phyloP scores from a whole-genome alignment of 53 echinoderm and acorn worm genomes.

The Astropecten irregularis region DNA sequence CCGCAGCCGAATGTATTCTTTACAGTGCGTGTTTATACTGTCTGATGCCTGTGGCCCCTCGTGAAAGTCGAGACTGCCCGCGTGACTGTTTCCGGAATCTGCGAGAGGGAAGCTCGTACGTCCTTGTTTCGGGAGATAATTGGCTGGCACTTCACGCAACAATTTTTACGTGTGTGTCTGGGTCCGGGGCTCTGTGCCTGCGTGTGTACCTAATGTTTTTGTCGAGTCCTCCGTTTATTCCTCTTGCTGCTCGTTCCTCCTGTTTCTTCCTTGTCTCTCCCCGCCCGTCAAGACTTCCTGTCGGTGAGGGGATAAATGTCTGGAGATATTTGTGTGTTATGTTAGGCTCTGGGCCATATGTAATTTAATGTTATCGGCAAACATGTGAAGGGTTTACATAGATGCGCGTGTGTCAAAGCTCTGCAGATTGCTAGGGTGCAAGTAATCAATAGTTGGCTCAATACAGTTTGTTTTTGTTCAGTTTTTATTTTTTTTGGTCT shows the following conservation, averaged over 20 bases:
- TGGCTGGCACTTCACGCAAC: conserved; percentile 9
- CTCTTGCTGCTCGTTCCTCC: neutral
- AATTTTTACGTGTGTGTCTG: too few relatives aligned
- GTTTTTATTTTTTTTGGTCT: too few relatives aligned
- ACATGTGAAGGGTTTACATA: conserved; percentile 15
- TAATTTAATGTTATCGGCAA: conserved; percentile 42
- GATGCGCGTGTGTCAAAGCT: too few relatives aligned
- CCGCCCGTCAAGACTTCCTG: conserved; percentile 41
- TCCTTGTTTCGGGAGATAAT: conserved; percentile 15
- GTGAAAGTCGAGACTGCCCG: conserved; percentile 21
- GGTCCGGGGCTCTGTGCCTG: too few relatives aligned
- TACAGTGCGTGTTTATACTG: conserved; percentile 3
- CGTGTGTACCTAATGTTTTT: too few relatives aligned
- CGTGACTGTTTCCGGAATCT: conserved; percentile 41
- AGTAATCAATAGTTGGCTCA: too few relatives aligned
- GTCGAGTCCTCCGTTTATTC: too few relatives aligned
- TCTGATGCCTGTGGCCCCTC: conserved; percentile 9
- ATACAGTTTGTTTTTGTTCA: too few relatives aligned
- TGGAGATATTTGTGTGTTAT: conserved; percentile 55
- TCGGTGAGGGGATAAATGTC: conserved; percentile 48
- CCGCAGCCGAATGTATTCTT: neutral
- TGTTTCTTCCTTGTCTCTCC: neutral
- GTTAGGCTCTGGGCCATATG: conserved; percentile 46
- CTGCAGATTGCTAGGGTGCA: too few relatives aligned
- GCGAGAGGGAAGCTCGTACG: conserved; percentile 8